These are phyloP conservation scores for Okapia johnstoni DNA, from an alignment of 2,113 vertebrate genomes.

Conservation along the genomic window DNA sequence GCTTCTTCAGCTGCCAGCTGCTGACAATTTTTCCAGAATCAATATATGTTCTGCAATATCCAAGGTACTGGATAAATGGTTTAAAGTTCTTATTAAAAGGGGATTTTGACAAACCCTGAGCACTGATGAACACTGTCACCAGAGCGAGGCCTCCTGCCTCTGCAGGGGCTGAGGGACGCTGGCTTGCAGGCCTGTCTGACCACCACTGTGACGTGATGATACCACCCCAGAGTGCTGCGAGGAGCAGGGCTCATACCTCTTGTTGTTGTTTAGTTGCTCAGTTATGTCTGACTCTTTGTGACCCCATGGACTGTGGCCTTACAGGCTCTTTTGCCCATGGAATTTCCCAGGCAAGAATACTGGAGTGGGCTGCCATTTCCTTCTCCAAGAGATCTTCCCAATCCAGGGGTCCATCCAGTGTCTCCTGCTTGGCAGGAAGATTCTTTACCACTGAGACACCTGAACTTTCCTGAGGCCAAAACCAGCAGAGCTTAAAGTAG, in stretches of 20 bases:
- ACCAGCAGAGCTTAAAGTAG: neutral
- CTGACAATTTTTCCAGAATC: neutral
- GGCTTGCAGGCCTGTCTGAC: too few species aligned
- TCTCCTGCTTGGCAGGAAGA: neutral
- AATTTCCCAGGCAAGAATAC: neutral
- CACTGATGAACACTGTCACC: too few species aligned
- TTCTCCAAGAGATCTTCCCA: neutral
- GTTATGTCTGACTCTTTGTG: neutral
- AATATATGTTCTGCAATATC: neutral
- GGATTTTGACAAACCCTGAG: neutral
- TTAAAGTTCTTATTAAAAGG: neutral
- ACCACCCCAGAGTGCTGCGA: too few species aligned
- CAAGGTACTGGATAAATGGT: neutral
- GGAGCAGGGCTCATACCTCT: neutral
- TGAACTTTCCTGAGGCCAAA: neutral
- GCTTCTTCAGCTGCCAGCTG: neutral
- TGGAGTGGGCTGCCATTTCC: neutral
- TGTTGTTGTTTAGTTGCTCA: rapidly evolving
- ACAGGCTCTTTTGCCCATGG: neutral
- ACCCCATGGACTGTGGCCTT: neutral
- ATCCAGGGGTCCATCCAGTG: neutral
- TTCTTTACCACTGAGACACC: neutral
- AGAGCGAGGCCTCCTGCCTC: neutral
- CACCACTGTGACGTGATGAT: rapidly evolving
- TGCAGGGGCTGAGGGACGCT: neutral